Evolutionary conservation across 2,797 vertebrate genomes (phyloP).

Genomic region (Siniperca scherzeri): DNA sequence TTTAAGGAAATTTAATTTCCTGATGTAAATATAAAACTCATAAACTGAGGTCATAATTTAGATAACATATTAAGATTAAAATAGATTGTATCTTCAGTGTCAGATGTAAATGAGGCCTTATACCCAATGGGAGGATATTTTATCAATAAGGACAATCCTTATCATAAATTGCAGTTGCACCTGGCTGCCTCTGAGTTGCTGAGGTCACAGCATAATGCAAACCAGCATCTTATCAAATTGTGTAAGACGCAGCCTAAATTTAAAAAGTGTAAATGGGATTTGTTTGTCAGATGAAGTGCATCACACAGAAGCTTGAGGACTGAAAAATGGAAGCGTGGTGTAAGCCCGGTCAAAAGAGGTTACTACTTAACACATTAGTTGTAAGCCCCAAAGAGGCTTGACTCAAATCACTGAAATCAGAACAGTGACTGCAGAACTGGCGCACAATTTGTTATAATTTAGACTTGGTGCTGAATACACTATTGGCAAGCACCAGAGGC

Average conservation of each 20-base stretch:
- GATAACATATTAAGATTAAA: not conserved
- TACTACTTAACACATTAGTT: constrained; percentile 4
- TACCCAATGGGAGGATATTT: not conserved
- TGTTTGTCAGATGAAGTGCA: not conserved
- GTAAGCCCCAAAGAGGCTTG: constrained; percentile 4
- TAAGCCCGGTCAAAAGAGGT: not conserved
- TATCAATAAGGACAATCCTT: not conserved
- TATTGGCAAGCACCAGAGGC: constrained; percentile 14
- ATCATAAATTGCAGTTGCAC: not conserved
- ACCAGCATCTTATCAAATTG: not conserved
- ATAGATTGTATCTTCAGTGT: not conserved
- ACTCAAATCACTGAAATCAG: constrained; percentile 3
- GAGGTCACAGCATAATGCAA: not conserved
- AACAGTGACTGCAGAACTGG: constrained; percentile 14
- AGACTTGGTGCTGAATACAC: constrained; percentile 10
- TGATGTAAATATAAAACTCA: not conserved
- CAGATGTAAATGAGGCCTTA: not conserved
- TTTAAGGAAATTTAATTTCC: too few species aligned
- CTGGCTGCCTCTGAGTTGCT: not conserved
- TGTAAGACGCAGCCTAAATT: not conserved
- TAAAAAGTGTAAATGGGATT: not conserved
- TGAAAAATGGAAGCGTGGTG: not conserved
- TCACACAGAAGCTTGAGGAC: not conserved
- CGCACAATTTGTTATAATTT: constrained; percentile 19
- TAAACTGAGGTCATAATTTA: not conserved